Base-by-base conservation (phyloP, 2,797 vertebrate genomes). In the Tadarida brasiliensis region DNA sequence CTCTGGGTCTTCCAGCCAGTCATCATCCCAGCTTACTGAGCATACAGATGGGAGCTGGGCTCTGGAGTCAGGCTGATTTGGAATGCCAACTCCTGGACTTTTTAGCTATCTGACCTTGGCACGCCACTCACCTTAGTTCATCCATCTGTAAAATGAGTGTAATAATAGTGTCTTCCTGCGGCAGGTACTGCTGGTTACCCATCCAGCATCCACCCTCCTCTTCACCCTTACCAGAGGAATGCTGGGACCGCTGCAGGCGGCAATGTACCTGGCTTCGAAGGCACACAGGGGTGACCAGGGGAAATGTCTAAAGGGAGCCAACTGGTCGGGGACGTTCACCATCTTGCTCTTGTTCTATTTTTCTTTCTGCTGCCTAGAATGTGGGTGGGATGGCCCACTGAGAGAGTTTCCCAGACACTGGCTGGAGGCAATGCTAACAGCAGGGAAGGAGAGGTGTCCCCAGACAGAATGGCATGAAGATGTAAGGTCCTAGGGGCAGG, bases 1-100 rank as follows among this genome's bases (percentile, higher is more conserved):
- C 3, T 4, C 33, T 19, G 12, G 1, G 1, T 2, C 24, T 24
- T 57, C 11, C 3, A n/a, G 19, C 11, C 12, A 4, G 28, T 12
- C 65, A 11, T 10, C 16, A 17, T 11, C 17, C 51, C 15, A 10
- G 49, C 57, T 89, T 44, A 2, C 1, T 3, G 22, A 80, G 14
- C 33, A 11, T 1, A 3, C 8, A 11, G 11, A 56, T 4, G 39
- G 33, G 24, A 39, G 30, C 4, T 19, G 11, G 57, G 11, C 35
- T 24, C 14, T 30, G 15, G 5, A 30, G 30, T 33, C 59, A 12
- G 30, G 33, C 67, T n/a, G 30, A 20, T 33, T 77, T 65, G 59
- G 56, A 28, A 26, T 35, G n/a, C 33, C 49, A 67, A 3, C 12
- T 11, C 77, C 20, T 33, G 20, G 76, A 24, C 20, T 24, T 51